phyloP scores from a whole-genome alignment of 92 coral and sea anemone genomes.

The Isaurus tuberculatus region DNA sequence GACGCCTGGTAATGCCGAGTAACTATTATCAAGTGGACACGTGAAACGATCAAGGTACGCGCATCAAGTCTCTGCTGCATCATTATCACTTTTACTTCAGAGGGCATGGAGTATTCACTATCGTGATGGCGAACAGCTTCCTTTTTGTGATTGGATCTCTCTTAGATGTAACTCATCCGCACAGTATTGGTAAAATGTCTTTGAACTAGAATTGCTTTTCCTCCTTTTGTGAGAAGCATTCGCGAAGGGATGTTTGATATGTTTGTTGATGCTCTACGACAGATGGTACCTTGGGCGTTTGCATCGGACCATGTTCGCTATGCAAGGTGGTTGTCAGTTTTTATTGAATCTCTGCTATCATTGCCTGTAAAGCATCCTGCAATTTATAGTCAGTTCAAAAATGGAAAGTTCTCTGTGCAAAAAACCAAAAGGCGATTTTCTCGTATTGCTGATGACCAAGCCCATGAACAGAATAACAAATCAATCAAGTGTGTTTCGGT shows the following conservation, averaged over 20 bases:
- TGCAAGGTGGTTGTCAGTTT: conserved; percentile 53
- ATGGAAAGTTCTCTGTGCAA: conserved; percentile 33
- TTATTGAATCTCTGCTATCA: conserved; percentile 32
- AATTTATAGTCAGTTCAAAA: conserved; percentile 19
- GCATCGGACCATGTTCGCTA: conserved; percentile 51
- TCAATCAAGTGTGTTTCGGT: conserved; percentile 36
- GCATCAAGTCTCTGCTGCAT: conserved; percentile 35
- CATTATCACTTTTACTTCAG: too few species aligned
- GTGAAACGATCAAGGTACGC: conserved; percentile 32
- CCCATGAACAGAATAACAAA: conserved; percentile 56
- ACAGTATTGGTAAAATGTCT: conserved; percentile 38
- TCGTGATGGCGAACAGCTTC: too few species aligned
- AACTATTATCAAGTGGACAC: background rate
- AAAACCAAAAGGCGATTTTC: conserved; percentile 38
- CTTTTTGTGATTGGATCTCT: too few species aligned
- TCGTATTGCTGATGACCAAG: conserved; percentile 39
- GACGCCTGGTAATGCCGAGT: background rate
- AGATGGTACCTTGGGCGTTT: conserved; percentile 51
- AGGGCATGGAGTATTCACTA: too few species aligned
- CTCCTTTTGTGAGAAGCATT: conserved; percentile 31
- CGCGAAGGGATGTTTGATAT: conserved; percentile 29
- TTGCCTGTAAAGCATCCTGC: conserved; percentile 3
- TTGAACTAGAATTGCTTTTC: conserved; percentile 35
- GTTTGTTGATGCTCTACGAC: conserved; percentile 38
- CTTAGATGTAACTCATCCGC: too few species aligned